phyloP scores from a whole-genome alignment of 2,797 vertebrate species.

The Valencia hispanica region DNA sequence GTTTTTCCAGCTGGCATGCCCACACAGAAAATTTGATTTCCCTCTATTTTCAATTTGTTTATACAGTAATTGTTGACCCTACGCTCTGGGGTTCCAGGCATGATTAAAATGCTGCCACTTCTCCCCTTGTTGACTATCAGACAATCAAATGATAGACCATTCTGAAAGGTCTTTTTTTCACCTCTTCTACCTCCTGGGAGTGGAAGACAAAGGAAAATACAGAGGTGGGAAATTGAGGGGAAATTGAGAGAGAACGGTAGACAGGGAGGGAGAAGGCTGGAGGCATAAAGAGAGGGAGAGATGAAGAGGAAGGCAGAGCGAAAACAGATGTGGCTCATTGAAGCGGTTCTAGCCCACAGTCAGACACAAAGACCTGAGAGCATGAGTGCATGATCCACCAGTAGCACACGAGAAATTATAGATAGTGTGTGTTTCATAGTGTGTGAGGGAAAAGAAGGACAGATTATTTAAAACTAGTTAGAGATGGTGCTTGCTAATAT shows the following conservation, averaged over 20 bases:
- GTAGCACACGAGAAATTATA: conserved; percentile 60
- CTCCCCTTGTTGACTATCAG: conserved; percentile 21
- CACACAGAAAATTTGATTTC: not conserved
- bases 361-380: conserved; percentile 72
- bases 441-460: conserved; percentile 16
- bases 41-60: conserved; percentile 5
- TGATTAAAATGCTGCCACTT: conserved; percentile 16
- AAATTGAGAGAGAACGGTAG: conserved; percentile 47
- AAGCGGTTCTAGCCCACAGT: conserved; percentile 67
- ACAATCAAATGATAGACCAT: conserved; percentile 34
- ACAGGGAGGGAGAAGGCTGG: conserved; percentile 6
- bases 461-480: conserved; percentile 9
- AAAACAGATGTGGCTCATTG: conserved; percentile 72
- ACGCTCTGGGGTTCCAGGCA: conserved; percentile 22
- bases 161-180: conserved; percentile 25
- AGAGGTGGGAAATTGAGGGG: conserved; percentile 63
- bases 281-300: conserved; percentile 32
- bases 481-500: conserved; percentile 2
- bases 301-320: conserved; percentile 30
- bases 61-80: conserved; percentile 8
- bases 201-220: conserved; percentile 67
- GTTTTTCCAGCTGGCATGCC: not conserved
- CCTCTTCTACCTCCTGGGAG: conserved; percentile 53
- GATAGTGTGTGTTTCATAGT: conserved; percentile 39
- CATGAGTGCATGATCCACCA: conserved; percentile 65